Evolutionary conservation across 2,888 invertebrate genomes (phyloP).

Genomic region (Antheraea assamensis): DNA sequence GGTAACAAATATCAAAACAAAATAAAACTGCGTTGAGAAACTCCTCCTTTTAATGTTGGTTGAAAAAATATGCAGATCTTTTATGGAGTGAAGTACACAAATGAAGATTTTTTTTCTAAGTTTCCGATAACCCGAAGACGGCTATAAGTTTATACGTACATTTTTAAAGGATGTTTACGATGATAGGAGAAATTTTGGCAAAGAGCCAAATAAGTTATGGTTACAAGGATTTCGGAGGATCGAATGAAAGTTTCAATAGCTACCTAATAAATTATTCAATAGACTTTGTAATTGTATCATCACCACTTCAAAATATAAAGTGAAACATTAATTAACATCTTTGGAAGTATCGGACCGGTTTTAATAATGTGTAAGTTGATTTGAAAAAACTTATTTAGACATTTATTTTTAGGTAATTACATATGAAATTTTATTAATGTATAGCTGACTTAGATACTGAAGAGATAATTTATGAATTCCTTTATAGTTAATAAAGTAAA

Average conservation of each 20-base stretch:
- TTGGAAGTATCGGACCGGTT: background rate
- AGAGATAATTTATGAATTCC: too few species aligned
- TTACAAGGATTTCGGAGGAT: background rate
- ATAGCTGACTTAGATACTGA: too few species aligned
- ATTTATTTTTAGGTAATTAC: too few species aligned
- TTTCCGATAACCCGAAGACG: background rate
- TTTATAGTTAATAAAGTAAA: too few species aligned
- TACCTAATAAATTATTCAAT: background rate
- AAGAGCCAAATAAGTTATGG: background rate
- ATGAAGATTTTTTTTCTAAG: background rate
- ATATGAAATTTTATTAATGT: too few species aligned
- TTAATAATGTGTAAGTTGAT: too few species aligned
- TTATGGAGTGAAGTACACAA: background rate
- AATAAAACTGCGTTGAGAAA: too few species aligned
- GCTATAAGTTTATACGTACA: background rate
- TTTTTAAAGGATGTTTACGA: background rate
- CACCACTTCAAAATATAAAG: background rate
- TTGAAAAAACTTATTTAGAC: too few species aligned
- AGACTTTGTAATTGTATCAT: background rate
- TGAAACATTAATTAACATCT: background rate
- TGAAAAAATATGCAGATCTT: background rate
- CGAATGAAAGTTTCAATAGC: background rate
- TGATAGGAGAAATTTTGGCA: background rate
- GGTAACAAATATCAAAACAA: too few species aligned
- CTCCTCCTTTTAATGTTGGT: too few species aligned